These are phyloP conservation scores for Noctilio leporinus DNA, from an alignment of 2,113 vertebrate species.

Conservation along the genomic window DNA sequence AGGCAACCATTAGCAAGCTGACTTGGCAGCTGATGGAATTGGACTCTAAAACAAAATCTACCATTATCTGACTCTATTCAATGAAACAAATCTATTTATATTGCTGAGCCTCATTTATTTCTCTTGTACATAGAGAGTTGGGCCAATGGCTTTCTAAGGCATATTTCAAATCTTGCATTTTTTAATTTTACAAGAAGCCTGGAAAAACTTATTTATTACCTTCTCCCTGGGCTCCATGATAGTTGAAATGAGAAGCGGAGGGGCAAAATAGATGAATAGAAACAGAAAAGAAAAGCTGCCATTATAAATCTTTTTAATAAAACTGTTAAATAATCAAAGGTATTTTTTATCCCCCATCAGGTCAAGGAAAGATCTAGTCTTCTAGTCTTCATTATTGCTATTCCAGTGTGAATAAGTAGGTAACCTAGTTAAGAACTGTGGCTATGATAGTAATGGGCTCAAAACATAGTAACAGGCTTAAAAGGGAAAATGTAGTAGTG, in stretches of 20 bases:
- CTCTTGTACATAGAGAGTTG: background rate
- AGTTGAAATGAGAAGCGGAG: background rate
- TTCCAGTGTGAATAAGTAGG: background rate
- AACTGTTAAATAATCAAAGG: background rate
- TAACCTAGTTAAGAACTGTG: background rate
- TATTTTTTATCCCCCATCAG: background rate
- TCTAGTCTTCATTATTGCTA: background rate
- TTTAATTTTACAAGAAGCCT: background rate
- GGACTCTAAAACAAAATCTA: background rate
- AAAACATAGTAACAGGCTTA: background rate
- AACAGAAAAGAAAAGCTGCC: background rate
- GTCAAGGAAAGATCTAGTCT: background rate
- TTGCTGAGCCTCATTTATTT: background rate
- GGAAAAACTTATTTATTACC: background rate
- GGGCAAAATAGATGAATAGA: background rate
- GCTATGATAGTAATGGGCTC: background rate
- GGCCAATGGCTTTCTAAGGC: background rate
- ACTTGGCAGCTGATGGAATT: background rate
- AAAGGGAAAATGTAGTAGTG: background rate
- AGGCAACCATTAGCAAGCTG: background rate
- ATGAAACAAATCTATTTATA: conserved; percentile 6
- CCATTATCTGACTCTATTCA: background rate
- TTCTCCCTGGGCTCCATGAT: background rate
- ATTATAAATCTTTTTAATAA: background rate
- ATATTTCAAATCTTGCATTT: background rate